phyloP scores from a whole-genome alignment of 2,113 vertebrate genomes.

The Eupsittula cactorum region DNA sequence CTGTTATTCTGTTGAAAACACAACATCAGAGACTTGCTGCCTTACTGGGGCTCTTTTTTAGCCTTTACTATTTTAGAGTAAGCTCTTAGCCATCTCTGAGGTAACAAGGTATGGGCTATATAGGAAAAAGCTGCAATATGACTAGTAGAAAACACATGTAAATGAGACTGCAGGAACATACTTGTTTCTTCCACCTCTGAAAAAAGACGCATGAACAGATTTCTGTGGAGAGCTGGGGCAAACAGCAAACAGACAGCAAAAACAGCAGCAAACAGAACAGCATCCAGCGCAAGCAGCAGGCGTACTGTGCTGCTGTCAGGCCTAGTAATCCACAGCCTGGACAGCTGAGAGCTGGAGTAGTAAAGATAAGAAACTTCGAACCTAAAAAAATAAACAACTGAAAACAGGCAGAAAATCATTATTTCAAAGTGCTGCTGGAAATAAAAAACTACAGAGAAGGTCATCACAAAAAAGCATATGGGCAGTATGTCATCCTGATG shows the following conservation, averaged over 20 bases:
- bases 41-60: background rate
- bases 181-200: background rate
- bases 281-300: fast-evolving
- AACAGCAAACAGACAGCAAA: no score
- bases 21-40: background rate
- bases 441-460: background rate
- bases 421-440: background rate
- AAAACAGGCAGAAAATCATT: background rate
- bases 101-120: background rate
- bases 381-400: background rate
- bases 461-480: background rate
- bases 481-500: background rate
- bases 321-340: background rate
- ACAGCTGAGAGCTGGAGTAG: background rate
- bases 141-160: background rate
- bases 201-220: background rate
- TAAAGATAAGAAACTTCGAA: background rate
- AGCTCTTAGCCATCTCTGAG: background rate
- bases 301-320: background rate
- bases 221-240: background rate
- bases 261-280: background rate
- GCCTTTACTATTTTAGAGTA: background rate
- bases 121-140: background rate
- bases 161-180: background rate
- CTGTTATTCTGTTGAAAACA: background rate